phyloP scores from a whole-genome alignment of 2,888 invertebrate species.

The Lycophotia porphyrea region DNA sequence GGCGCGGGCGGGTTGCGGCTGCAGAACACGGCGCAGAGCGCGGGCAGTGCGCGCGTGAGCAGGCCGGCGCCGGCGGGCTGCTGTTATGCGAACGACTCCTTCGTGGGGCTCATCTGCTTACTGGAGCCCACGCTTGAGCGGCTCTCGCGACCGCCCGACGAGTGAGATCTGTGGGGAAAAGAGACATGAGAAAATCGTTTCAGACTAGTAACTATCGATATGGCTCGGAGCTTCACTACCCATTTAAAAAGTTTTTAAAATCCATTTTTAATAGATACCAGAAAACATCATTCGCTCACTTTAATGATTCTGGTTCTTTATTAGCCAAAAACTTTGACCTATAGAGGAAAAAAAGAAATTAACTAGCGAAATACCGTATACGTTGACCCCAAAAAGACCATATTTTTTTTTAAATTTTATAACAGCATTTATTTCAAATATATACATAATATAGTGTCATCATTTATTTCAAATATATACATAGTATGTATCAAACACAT shows the following conservation, averaged over 20 bases:
- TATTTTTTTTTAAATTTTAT: not conserved
- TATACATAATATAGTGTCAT: too few species aligned
- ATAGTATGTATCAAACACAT: too few species aligned
- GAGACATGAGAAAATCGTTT: not conserved
- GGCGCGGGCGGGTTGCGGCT: slow-evolving; percentile 77
- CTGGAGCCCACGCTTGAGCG: slow-evolving; percentile 81
- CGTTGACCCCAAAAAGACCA: not conserved
- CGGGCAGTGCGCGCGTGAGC: slow-evolving; percentile 82
- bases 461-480: too few species aligned
- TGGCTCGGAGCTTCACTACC: not conserved
- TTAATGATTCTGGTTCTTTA: not conserved
- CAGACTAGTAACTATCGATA: not conserved
- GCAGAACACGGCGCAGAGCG: slow-evolving; percentile 86
- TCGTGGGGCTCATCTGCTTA: slow-evolving; percentile 82
- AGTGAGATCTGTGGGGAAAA: slow-evolving; percentile 77
- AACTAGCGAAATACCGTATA: not conserved
- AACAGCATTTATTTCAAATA: too few species aligned
- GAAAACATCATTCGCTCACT: not conserved
- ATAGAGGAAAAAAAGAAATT: not conserved
- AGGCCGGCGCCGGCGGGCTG: slow-evolving; percentile 80
- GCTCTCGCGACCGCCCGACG: slow-evolving; percentile 84
- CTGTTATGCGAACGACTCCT: slow-evolving; percentile 87
- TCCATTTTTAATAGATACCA: not conserved
- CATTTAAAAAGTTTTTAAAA: not conserved
- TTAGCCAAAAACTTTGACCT: not conserved